phyloP scores from a whole-genome alignment of 2,888 invertebrate species.

The Ichneumon xanthorius region DNA sequence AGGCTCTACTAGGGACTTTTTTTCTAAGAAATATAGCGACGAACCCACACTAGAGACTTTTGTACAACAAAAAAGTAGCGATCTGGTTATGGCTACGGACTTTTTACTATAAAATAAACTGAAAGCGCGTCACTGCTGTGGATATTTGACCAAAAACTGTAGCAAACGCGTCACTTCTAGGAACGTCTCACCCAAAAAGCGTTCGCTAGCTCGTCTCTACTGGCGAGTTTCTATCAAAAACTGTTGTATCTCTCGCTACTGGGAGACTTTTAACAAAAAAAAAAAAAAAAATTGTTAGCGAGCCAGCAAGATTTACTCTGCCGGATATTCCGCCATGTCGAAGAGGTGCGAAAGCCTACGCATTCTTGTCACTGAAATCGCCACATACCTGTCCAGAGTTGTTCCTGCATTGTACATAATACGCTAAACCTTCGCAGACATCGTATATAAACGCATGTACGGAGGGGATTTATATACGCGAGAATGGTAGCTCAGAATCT shows the following conservation, averaged over 20 bases:
- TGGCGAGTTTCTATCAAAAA: not conserved
- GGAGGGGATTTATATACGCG: constrained; percentile 43
- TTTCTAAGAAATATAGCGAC: not conserved
- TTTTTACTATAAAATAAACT: not conserved
- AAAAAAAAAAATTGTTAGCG: not conserved
- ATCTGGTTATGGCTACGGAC: not conserved
- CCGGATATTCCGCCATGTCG: constrained; percentile 10
- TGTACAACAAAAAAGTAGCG: not conserved
- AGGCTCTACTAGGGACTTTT: too few relatives aligned
- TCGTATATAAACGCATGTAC: constrained; percentile 42
- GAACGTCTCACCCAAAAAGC: too few relatives aligned
- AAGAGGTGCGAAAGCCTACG: constrained; percentile 49
- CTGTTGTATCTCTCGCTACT: not conserved
- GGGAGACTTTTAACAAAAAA: not conserved
- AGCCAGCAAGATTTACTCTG: constrained; percentile 13
- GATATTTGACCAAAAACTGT: not conserved
- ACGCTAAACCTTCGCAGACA: not conserved
- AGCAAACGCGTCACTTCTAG: not conserved
- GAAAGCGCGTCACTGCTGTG: too few relatives aligned
- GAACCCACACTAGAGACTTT: not conserved
- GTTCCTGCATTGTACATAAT: constrained; percentile 31
- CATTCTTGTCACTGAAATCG: constrained; percentile 48
- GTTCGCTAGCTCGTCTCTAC: not conserved
- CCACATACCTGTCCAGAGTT: constrained; percentile 36
- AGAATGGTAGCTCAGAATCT: constrained; percentile 54